Evolutionary conservation across 2,113 vertebrate genomes (phyloP).

Genomic region (Sitta europaea): DNA sequence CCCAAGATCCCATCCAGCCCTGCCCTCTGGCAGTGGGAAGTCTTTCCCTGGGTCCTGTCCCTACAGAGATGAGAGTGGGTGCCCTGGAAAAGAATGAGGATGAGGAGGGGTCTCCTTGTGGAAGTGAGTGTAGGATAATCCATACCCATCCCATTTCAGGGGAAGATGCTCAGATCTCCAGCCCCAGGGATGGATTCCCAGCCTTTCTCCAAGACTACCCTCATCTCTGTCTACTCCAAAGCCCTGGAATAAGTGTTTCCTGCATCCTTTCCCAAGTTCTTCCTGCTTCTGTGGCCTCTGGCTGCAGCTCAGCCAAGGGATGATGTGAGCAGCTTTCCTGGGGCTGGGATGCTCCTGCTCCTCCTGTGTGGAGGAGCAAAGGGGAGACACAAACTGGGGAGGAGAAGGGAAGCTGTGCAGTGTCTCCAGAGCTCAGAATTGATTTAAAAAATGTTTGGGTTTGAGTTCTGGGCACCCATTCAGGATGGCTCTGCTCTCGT

Average conservation of each 20-base stretch:
- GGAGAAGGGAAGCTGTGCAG: not conserved
- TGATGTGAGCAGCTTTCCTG: not conserved
- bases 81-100: not conserved
- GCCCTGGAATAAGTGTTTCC: not conserved
- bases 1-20: accelerated
- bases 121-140: not conserved
- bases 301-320: not conserved
- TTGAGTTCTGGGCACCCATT: not conserved
- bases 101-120: accelerated
- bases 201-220: not conserved
- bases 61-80: too few relatives aligned
- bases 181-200: not conserved
- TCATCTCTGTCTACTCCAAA: not conserved
- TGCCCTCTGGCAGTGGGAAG: not conserved
- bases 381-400: not conserved
- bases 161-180: not conserved
- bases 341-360: not conserved
- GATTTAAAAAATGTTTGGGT: not conserved
- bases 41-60: not conserved
- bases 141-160: not conserved
- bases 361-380: not conserved
- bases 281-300: not conserved
- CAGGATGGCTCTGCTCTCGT: not conserved
- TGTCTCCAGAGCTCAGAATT: not conserved
- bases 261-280: not conserved